phyloP scores from a whole-genome alignment of 2,113 vertebrate species.

The Heterochromis multidens region DNA sequence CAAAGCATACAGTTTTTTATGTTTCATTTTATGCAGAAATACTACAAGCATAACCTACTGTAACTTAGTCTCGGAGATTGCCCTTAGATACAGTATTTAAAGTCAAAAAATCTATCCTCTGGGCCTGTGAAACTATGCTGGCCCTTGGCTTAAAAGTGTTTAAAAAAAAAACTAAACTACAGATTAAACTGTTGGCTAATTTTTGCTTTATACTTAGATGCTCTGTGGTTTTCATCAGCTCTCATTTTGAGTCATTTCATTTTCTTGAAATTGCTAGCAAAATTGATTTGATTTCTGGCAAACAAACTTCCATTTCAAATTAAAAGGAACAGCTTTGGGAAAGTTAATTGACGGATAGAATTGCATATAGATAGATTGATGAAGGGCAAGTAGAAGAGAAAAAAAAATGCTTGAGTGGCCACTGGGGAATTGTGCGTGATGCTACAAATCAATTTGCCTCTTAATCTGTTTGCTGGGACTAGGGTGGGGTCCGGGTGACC shows the following conservation, averaged over 20 bases:
- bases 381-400: constrained; percentile 23
- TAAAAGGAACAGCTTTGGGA: constrained; percentile 17
- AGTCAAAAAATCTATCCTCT: not conserved
- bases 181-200: not conserved
- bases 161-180: not conserved
- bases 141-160: not conserved
- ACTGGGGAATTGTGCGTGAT: constrained; percentile 42
- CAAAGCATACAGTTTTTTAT: not conserved
- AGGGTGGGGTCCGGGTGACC: constrained; percentile 28
- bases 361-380: constrained; percentile 58
- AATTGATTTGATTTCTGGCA: constrained; percentile 12
- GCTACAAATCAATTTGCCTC: constrained; percentile 65
- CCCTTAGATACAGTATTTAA: not conserved
- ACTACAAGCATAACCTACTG: too few species aligned
- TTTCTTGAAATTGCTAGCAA: constrained; percentile 4
- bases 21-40: not conserved
- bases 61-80: not conserved
- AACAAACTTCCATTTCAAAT: constrained; percentile 17
- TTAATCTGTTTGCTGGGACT: constrained; percentile 60
- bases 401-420: constrained; percentile 24
- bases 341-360: constrained; percentile 48
- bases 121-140: not conserved
- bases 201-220: not conserved
- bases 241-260: not conserved
- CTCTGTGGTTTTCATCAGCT: not conserved